Evolutionary conservation across 2,113 vertebrate genomes (phyloP).

Genomic region (Rhagologus leucostigma): DNA sequence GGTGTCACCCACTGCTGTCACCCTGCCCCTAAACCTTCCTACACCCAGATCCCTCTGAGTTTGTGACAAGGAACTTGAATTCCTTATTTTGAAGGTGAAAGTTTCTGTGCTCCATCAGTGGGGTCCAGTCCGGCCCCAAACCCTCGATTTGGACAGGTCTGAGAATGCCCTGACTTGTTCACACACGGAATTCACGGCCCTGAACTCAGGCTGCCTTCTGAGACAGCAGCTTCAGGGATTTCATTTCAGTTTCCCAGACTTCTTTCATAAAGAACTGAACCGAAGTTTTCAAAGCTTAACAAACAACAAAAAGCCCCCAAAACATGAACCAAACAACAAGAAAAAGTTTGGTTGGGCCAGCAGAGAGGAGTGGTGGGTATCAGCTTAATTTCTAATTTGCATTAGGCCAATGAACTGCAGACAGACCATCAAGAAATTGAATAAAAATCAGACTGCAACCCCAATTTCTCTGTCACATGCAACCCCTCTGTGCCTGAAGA

Average conservation of each 20-base stretch:
- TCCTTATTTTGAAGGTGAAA: background rate
- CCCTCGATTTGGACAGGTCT: background rate
- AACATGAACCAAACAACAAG: background rate
- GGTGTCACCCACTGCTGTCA: rapidly evolving
- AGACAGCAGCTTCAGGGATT: background rate
- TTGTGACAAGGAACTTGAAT: background rate
- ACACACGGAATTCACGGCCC: rapidly evolving
- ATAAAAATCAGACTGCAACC: background rate
- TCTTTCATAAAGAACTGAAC: background rate
- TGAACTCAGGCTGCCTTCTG: background rate
- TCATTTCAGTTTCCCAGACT: background rate
- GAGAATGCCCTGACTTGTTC: background rate
- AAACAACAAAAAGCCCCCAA: rapidly evolving
- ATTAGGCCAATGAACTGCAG: background rate
- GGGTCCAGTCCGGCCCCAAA: background rate
- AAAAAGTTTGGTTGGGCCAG: background rate
- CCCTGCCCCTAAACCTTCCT: background rate
- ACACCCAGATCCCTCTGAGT: background rate
- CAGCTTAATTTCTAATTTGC: background rate
- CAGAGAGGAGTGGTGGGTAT: background rate
- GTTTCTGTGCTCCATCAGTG: background rate
- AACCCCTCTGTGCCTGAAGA: background rate
- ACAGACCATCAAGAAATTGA: background rate
- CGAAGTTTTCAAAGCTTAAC: background rate
- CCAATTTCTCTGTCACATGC: background rate